Evolutionary conservation across 1,140 invertebrate species (phyloP).

Genomic region (Panagrolaimus sp.): DNA sequence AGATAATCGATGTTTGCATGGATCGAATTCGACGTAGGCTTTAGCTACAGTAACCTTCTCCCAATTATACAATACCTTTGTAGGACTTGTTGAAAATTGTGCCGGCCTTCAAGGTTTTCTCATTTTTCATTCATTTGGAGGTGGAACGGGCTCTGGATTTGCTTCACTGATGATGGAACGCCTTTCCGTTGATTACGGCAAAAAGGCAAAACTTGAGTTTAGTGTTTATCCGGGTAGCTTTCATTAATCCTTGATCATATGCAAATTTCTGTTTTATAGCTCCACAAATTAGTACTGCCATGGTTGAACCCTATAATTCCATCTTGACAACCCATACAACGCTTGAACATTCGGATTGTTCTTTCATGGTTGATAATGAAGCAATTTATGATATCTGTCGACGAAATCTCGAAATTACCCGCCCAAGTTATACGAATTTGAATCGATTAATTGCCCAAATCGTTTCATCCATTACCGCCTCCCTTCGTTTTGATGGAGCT

Average conservation of each 20-base stretch:
- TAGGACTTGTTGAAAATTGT: constrained; percentile 65
- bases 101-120: constrained; percentile 76
- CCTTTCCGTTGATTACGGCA: constrained; percentile 69
- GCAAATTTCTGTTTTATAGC: neutral
- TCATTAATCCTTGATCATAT: no score
- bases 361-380: constrained; percentile 80
- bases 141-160: constrained; percentile 72
- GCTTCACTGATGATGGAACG: constrained; percentile 71
- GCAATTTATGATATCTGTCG: constrained; percentile 72
- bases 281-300: constrained; percentile 49
- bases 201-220: constrained; percentile 71
- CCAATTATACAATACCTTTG: constrained; percentile 62
- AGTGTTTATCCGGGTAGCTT: constrained; percentile 67
- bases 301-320: constrained; percentile 66
- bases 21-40: constrained; percentile 67
- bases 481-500: constrained; percentile 70
- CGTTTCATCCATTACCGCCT: constrained; percentile 67
- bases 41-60: constrained; percentile 72
- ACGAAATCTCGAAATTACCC: constrained; percentile 41
- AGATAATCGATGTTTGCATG: constrained; percentile 61
- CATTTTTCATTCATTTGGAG: constrained; percentile 85
- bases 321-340: constrained; percentile 74
- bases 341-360: constrained; percentile 72
- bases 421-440: constrained; percentile 71
- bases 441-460: constrained; percentile 64